Base-by-base conservation (phyloP, 35 echinoderm and acorn worm genomes). In the Amphiura filiformis region DNA sequence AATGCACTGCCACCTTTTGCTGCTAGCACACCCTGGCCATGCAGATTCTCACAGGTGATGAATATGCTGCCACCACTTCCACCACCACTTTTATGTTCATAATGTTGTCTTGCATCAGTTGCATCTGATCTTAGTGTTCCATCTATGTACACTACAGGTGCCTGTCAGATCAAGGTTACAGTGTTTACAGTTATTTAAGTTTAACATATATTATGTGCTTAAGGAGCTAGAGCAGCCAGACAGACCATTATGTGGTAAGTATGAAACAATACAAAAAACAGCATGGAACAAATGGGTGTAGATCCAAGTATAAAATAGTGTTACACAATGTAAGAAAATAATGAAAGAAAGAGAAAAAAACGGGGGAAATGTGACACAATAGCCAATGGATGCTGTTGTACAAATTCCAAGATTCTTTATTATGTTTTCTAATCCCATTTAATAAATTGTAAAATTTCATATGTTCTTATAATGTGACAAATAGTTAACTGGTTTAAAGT, bases 51-150 rank as follows among this genome's bases (percentile, higher is more conserved):
- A 35, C 36, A 35, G 0, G 76, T 1, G 7, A 97, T 56, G 75
- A 87, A 87, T 0, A 97, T 77, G 31, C 87, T 77, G 7, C 94
- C 94, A 82, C 94, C 94, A 75, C 94, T 93, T 61, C 94, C 91
- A 75, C 94, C 94, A 30, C 94, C 94, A 70, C 61, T 70, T 32
- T 91, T 91, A 83, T 65, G 77, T 9, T 33, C 82, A n/a, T n/a
- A n/a, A 2, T 31, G 37, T 80, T 82, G 35, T 20, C 37, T 75
- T 2, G 94, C 23, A 34, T 76, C 34, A 5, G 57, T 39, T 52
- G 87, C 94, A 84, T 97, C 85, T 13, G 87, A 81, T 34, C 70
- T 70, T 12, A 97, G 0, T 35, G 39, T 76, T 39, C 94, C 94
- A 87, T 92, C 83, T 23, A 97, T 47, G 34, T 97, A 84, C 37